Evolutionary conservation across 1,140 invertebrate species (phyloP).

Genomic region (Drosophila hydei): DNA sequence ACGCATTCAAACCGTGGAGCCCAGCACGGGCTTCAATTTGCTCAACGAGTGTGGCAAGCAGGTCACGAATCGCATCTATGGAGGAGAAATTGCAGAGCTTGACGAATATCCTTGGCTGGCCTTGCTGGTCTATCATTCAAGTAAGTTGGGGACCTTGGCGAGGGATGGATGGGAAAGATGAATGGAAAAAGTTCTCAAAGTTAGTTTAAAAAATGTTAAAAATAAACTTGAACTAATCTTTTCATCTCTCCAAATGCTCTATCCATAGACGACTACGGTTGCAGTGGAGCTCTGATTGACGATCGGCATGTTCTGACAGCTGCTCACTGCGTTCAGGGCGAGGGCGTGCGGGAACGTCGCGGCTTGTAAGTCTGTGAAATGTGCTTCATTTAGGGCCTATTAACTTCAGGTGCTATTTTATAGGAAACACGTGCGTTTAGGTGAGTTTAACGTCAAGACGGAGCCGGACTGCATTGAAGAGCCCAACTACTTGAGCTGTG

Average conservation of each 20-base stretch:
- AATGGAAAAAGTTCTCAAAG: background rate
- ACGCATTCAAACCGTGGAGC: conserved; percentile 74
- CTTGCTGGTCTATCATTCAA: conserved; percentile 87
- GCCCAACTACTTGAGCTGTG: conserved; percentile 73
- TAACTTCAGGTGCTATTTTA: background rate
- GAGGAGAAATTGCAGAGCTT: conserved; percentile 84
- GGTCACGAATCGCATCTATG: conserved; percentile 84
- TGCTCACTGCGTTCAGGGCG: conserved; percentile 92
- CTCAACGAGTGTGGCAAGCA: conserved; percentile 83
- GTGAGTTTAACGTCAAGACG: conserved; percentile 87
- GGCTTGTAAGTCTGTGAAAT: conserved; percentile 67
- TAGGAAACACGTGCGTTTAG: conserved; percentile 86
- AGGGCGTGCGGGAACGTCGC: conserved; percentile 64
- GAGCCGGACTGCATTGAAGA: conserved; percentile 86
- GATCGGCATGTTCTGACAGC: conserved; percentile 89
- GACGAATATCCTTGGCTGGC: conserved; percentile 89
- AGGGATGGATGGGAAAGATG: too few relatives aligned
- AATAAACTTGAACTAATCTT: too few relatives aligned
- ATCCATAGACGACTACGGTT: conserved; percentile 82
- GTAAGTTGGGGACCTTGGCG: too few relatives aligned
- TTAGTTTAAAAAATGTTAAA: background rate
- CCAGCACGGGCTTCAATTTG: conserved; percentile 67
- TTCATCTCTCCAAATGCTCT: background rate
- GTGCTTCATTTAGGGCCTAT: background rate
- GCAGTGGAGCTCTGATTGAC: conserved; percentile 86